phyloP scores from a whole-genome alignment of 2,797 vertebrate genomes.

The Macropodus opercularis region DNA sequence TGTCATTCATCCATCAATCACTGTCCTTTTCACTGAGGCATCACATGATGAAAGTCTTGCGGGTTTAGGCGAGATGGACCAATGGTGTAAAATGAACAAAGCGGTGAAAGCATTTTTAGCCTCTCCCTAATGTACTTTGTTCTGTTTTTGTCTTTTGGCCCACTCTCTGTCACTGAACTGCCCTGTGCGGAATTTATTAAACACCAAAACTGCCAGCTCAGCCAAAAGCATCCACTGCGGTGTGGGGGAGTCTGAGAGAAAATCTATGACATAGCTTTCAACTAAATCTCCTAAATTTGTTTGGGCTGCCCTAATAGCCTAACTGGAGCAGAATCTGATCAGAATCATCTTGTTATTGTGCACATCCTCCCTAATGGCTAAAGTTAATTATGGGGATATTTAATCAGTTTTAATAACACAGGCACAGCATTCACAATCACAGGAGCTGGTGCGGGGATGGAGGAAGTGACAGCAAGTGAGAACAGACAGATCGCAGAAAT shows the following conservation, averaged over 20 bases:
- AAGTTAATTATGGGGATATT: conserved; percentile 74
- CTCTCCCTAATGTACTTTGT: conserved; percentile 24
- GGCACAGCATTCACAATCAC: conserved; percentile 36
- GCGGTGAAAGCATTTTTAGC: conserved; percentile 27
- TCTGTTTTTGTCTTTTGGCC: conserved; percentile 39
- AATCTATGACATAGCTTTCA: conserved; percentile 75
- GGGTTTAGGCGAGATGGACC: conserved; percentile 10
- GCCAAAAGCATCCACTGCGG: conserved; percentile 68
- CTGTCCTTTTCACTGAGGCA: conserved; percentile 23
- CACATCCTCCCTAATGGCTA: conserved; percentile 70
- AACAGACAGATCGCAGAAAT: conserved; percentile 57
- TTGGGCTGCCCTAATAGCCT: conserved; percentile 72
- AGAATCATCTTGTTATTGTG: conserved; percentile 69
- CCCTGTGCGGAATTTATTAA: conserved; percentile 55
- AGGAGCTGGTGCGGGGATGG: conserved; percentile 33
- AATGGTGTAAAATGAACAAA: conserved; percentile 10
- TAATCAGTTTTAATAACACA: conserved; percentile 72
- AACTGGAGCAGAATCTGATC: conserved; percentile 80
- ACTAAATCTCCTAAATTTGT: conserved; percentile 77
- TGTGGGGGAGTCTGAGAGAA: conserved; percentile 39
- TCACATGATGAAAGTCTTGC: neutral
- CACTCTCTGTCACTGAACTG: conserved; percentile 41
- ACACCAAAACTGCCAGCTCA: conserved; percentile 64
- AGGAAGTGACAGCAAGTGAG: conserved; percentile 55
- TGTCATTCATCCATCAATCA: conserved; percentile 11